Conservation (phyloP, 2,797 vertebrate genomes). For the Lophotriccus pileatus region DNA sequence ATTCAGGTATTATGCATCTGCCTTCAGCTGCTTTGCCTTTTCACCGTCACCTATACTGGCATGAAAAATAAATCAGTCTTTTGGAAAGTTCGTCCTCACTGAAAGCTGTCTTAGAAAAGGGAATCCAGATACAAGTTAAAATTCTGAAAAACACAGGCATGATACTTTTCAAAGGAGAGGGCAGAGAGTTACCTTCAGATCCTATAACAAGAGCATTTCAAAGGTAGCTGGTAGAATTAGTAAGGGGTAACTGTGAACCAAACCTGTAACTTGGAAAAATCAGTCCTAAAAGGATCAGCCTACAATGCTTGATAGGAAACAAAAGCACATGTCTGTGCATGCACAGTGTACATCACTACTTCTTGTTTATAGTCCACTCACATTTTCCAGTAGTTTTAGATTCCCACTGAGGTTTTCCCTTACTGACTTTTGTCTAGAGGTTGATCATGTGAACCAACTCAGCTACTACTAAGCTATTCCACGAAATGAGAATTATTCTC, state of each 20-base stretch:
- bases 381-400: neutral
- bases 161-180: accelerated
- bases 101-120: neutral
- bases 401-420: neutral
- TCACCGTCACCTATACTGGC: neutral
- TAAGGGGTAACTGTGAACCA: neutral
- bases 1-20: neutral
- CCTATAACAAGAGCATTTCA: neutral
- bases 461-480: neutral
- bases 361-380: neutral
- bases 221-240: neutral
- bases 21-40: neutral
- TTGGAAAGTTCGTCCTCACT: neutral
- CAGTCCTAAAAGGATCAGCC: neutral
- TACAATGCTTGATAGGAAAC: neutral
- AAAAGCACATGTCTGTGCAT: accelerated
- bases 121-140: neutral
- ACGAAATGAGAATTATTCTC: neutral
- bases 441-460: neutral
- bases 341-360: neutral
- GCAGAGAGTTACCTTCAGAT: neutral
- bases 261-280: neutral
- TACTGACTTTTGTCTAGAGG: neutral
- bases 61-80: neutral
- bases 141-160: neutral